Base-by-base conservation (phyloP, 2,888 invertebrate species). In the Bombylius discolor region DNA sequence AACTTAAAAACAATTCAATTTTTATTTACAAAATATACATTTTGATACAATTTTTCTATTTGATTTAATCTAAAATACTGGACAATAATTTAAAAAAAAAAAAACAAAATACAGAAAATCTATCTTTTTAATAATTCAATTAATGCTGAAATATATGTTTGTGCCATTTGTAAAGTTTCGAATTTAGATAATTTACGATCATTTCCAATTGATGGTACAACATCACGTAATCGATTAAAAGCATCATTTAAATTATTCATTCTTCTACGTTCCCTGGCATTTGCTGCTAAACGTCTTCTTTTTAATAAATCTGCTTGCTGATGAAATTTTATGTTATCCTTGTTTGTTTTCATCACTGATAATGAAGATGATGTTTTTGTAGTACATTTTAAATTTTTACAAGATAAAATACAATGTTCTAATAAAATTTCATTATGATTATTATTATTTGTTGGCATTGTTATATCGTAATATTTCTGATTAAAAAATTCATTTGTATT, bases 101-200 rank as follows among this genome's bases (percentile, higher is more conserved):
- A 23, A 23, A 1, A 23, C 23, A 23, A 23, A 23, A 23, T 23
- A 23, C 23, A 23, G 3, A 23, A 8, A 36, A 36, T 36, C 11
- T 7, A 42, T 42, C 39, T 7, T 42, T 11, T 42, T 42, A 42
- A 11, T 42, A 42, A 42, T 42, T 42, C 39, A 42, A 42, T 42
- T 42, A 87, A 70, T 0, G 86, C 84, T 7, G 78, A 72, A 55
- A 87, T 87, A 65, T 87, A 87, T 7, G 82, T 84, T 65, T 87
- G 86, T 0, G 87, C 87, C 86, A 87, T 86, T 75, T 87, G 87
- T 36, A 87, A 71, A 0, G 87, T 87, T 68, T 87, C 87, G 67
- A 81, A 87, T 71, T 87, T 87, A 62, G 85, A 86, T 45, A 87
- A 73, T 69, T 85, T 84, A 65, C 83, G 81, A 64, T 87, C 84